Percentiles rank a stretch among this genome's conserved stretches.
These are phyloP conservation scores for Rhinogobio ventralis DNA, from an alignment of 2,797 vertebrate species.

Conservation along the genomic window DNA sequence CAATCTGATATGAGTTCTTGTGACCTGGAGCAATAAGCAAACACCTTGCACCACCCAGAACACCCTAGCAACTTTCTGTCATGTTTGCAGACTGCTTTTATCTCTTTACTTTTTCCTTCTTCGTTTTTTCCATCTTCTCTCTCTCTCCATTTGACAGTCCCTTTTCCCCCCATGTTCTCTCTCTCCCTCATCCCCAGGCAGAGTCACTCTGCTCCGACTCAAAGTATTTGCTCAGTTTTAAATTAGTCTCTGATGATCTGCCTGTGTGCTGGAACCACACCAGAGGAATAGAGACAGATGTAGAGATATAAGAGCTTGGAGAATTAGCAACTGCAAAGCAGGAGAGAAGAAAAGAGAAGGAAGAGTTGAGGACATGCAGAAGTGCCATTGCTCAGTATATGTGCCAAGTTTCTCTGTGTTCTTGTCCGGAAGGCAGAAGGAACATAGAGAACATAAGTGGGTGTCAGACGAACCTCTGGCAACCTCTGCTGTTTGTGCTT, in stretches of 20 bases:
- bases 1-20: not conserved
- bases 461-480: slow-evolving; percentile 15
- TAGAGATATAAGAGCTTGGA: slow-evolving; percentile 21
- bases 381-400: slow-evolving; percentile 4
- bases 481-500: not conserved
- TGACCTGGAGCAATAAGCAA: not conserved
- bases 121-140: slow-evolving; percentile 5
- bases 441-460: slow-evolving; percentile 39
- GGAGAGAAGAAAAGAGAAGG: slow-evolving; percentile 6
- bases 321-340: not conserved
- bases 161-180: not conserved
- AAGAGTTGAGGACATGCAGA: slow-evolving; percentile 6
- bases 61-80: not conserved
- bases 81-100: not conserved
- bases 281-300: slow-evolving; percentile 29
- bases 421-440: slow-evolving; percentile 38
- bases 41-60: not conserved
- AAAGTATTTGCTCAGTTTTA: slow-evolving; percentile 37
- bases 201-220: not conserved
- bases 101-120: not conserved
- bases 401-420: slow-evolving; percentile 16
- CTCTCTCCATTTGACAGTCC: not conserved
- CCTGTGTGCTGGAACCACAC: slow-evolving; percentile 30
- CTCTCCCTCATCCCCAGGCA: slow-evolving; percentile 1
- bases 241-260: slow-evolving; percentile 48